phyloP scores from a whole-genome alignment of 2,113 vertebrate genomes.

The Coryphaenoides rupestris region DNA sequence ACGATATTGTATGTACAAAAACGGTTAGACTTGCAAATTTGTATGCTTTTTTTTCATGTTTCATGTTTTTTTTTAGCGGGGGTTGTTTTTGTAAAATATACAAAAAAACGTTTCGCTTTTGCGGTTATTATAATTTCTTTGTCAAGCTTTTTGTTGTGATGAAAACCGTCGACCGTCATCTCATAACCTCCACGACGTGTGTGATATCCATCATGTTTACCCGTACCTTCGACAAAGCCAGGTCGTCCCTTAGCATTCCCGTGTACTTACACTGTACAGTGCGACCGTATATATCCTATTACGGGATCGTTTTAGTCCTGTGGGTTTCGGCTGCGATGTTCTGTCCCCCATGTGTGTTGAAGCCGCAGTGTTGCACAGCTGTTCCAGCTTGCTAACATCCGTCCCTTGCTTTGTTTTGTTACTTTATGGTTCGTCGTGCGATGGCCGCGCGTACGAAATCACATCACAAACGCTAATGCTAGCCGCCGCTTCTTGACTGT shows the following conservation, averaged over 20 bases:
- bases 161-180: neutral
- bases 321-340: no score
- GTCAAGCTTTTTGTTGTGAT: slow-evolving; percentile 26
- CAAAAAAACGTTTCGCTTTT: no score
- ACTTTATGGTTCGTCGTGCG: slow-evolving; percentile 1
- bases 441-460: slow-evolving; percentile 15
- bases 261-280: slow-evolving; percentile 31
- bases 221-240: slow-evolving; percentile 10
- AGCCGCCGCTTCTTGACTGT: slow-evolving; percentile 43
- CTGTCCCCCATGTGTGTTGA: slow-evolving; percentile 2
- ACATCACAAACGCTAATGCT: neutral
- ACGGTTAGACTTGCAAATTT: slow-evolving; percentile 37
- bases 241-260: slow-evolving; percentile 20
- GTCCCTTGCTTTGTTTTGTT: slow-evolving; percentile 32
- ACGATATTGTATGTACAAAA: slow-evolving; percentile 32
- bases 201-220: slow-evolving; percentile 1
- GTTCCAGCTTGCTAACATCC: slow-evolving; percentile 23
- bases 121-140: slow-evolving; percentile 13
- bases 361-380: slow-evolving; percentile 23
- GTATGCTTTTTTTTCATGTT: slow-evolving; percentile 17
- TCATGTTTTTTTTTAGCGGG: slow-evolving; percentile 12
- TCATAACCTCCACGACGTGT: no score
- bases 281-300: no score
- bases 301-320: no score
- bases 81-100: neutral